These are phyloP conservation scores for Anneissia japonica DNA, from an alignment of 35 echinoderm and acorn worm species.

Conservation along the genomic window DNA sequence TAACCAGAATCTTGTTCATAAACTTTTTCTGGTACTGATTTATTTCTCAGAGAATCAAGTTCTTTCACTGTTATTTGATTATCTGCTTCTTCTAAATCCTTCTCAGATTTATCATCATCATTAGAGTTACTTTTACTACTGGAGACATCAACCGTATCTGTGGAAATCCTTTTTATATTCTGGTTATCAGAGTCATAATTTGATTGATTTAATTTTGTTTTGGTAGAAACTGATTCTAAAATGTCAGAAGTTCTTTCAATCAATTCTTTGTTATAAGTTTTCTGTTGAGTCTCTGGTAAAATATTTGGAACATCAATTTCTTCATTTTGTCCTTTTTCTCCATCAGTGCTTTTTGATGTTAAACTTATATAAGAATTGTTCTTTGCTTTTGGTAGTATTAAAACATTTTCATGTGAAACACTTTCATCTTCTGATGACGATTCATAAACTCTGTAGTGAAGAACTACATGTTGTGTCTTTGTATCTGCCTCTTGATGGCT, in stretches of 20 bases:
- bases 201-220: neutral
- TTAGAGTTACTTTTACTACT: too few species aligned
- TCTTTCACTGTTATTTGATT: constrained; percentile 34
- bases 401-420: neutral
- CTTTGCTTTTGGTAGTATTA: neutral
- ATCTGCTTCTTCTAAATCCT: neutral
- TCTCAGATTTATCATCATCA: too few species aligned
- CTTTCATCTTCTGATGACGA: neutral
- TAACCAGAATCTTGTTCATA: neutral
- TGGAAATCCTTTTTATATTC: neutral
- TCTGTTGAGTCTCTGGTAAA: neutral
- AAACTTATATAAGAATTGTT: neutral
- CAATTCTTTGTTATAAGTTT: neutral
- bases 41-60: constrained; percentile 23
- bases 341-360: neutral
- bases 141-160: too few species aligned
- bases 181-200: neutral
- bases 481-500: too few species aligned
- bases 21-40: neutral
- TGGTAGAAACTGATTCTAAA: neutral
- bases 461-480: neutral
- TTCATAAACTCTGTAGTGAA: neutral
- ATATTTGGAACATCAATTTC: neutral
- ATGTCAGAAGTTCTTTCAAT: neutral
- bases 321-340: neutral